phyloP scores from a whole-genome alignment of 1,140 invertebrate genomes.

The Bilobella aurantiaca region DNA sequence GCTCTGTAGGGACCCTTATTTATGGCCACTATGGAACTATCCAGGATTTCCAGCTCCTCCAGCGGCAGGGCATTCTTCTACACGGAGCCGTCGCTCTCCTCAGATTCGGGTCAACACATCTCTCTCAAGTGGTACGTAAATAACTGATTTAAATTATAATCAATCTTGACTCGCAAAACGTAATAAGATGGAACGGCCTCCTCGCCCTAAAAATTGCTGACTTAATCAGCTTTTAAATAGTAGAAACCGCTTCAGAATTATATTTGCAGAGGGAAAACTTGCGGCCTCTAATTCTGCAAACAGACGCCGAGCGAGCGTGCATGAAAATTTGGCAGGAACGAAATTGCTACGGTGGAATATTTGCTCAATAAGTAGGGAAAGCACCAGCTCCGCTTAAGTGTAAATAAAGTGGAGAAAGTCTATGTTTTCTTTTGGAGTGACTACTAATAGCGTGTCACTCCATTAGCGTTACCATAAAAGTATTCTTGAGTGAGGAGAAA shows the following conservation, averaged over 20 bases:
- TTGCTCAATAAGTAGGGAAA: too few relatives aligned
- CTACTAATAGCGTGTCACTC: too few relatives aligned
- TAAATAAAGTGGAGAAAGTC: too few relatives aligned
- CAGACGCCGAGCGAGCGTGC: neutral
- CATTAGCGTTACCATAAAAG: too few relatives aligned
- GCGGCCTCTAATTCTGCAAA: neutral
- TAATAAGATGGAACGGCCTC: too few relatives aligned
- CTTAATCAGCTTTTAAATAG: too few relatives aligned
- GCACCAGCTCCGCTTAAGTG: too few relatives aligned
- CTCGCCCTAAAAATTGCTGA: too few relatives aligned
- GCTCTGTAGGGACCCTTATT: conserved; percentile 31
- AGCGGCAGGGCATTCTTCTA: conserved; percentile 8
- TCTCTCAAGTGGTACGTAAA: conserved; percentile 28
- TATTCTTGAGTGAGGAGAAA: too few relatives aligned
- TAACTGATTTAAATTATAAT: neutral
- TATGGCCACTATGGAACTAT: conserved; percentile 29
- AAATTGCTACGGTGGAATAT: too few relatives aligned
- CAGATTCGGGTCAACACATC: conserved; percentile 25
- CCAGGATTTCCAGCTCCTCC: conserved; percentile 24
- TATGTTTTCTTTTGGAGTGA: too few relatives aligned
- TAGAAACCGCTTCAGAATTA: too few relatives aligned
- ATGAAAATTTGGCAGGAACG: neutral
- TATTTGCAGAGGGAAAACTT: neutral
- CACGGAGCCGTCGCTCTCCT: conserved; percentile 26
- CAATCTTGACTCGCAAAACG: neutral